These are phyloP conservation scores for Phania funesta DNA, from an alignment of 2,888 invertebrate species.

Conservation along the genomic window DNA sequence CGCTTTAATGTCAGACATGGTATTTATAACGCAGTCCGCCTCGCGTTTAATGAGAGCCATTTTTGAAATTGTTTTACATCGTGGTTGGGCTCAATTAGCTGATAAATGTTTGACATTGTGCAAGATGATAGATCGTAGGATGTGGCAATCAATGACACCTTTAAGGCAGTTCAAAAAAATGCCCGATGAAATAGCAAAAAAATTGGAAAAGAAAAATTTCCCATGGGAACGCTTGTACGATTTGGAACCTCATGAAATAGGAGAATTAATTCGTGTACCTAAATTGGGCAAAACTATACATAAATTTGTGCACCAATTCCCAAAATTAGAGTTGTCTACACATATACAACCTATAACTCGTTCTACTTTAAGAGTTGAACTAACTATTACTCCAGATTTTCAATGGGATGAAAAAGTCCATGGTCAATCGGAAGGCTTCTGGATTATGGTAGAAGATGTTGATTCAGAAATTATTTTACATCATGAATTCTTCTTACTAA, in stretches of 20 bases:
- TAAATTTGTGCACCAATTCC: constrained; percentile 93
- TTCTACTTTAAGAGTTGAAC: constrained; percentile 94
- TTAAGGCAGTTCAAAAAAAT: constrained; percentile 97
- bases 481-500: constrained; percentile 96
- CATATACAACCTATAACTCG: constrained; percentile 99
- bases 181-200: constrained; percentile 97
- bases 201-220: constrained; percentile 98
- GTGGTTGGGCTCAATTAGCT: constrained; percentile 98
- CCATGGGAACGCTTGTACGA: constrained; percentile 97
- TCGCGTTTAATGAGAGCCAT: constrained; percentile 96
- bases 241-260: constrained; percentile 97
- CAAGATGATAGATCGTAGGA: constrained; percentile 99
- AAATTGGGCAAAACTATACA: constrained; percentile 92
- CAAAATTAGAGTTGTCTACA: constrained; percentile 96
- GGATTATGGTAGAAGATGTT: constrained; percentile 93
- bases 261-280: constrained; percentile 84
- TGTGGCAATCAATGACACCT: constrained; percentile 99
- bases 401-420: constrained; percentile 98
- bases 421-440: constrained; percentile 91
- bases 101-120: constrained; percentile 97
- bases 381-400: constrained; percentile 99
- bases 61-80: constrained; percentile 95
- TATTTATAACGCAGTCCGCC: constrained; percentile 98
- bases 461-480: constrained; percentile 95
- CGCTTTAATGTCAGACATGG: constrained; percentile 99